A percentile compares a stretch with the other conserved stretches of the same genome.
Evolutionary conservation across 2,113 vertebrate species (phyloP).

Genomic region (Antechinus flavipes): DNA sequence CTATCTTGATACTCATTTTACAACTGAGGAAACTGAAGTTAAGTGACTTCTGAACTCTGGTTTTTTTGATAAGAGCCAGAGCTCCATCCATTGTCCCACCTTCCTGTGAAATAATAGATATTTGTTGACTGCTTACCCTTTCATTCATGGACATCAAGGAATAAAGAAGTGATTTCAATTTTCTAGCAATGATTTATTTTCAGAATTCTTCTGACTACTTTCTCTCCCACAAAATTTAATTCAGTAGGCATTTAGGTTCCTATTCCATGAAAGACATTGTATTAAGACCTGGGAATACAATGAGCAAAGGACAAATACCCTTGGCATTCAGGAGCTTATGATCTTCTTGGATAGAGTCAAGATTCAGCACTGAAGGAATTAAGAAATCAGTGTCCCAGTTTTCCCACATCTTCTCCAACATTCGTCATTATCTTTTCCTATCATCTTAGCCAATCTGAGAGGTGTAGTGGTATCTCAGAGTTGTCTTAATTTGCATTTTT

Average conservation of each 20-base stretch:
- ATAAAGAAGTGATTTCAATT: not conserved
- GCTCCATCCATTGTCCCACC: not conserved
- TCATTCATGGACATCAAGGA: not conserved
- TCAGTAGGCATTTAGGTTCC: not conserved
- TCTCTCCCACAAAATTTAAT: not conserved
- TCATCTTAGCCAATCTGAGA: no score
- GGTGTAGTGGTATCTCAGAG: no score
- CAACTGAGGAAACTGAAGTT: not conserved
- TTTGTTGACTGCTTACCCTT: not conserved
- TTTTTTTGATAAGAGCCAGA: not conserved
- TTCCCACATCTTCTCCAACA: no score
- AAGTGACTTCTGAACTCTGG: not conserved
- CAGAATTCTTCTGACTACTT: not conserved
- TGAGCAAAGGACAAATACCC: not conserved
- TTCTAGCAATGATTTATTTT: not conserved
- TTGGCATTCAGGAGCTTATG: not conserved
- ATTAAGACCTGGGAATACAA: not conserved
- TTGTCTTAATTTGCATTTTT: no score
- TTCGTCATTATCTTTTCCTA: no score
- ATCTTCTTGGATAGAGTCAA: not conserved
- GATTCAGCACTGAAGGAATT: not conserved
- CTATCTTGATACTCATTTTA: not conserved
- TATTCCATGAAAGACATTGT: not conserved
- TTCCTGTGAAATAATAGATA: not conserved
- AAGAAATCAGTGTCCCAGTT: no score